phyloP scores from a whole-genome alignment of 2,888 invertebrate species.

The Elmis aenea region DNA sequence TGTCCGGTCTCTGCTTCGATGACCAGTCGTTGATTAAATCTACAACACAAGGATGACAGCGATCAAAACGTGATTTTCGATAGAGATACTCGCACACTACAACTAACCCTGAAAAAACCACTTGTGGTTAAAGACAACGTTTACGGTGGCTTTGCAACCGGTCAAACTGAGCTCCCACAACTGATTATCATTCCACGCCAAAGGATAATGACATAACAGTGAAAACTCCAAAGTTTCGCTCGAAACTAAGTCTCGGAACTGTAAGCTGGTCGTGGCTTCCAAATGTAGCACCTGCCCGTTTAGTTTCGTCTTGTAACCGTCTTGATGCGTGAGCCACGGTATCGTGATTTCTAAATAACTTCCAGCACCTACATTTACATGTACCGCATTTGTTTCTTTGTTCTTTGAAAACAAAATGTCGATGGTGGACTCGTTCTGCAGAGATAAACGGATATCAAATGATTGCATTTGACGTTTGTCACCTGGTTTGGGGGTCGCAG shows the following conservation, averaged over 20 bases:
- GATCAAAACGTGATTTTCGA: slow-evolving; percentile 3
- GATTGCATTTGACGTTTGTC: slow-evolving; percentile 84
- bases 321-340: slow-evolving; percentile 85
- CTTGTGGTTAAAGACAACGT: slow-evolving; percentile 91
- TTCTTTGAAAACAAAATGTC: slow-evolving; percentile 95
- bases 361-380: slow-evolving; percentile 91
- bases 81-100: slow-evolving; percentile 1
- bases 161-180: slow-evolving; percentile 89
- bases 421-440: slow-evolving; percentile 87
- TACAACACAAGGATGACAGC: slow-evolving; percentile 37
- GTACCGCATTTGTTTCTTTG: slow-evolving; percentile 93
- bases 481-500: slow-evolving; percentile 78
- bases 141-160: slow-evolving; percentile 90
- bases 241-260: slow-evolving; percentile 84
- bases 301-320: slow-evolving; percentile 86
- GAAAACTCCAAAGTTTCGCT: slow-evolving; percentile 94
- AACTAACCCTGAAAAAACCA: slow-evolving; percentile 78
- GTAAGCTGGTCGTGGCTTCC: slow-evolving; percentile 93
- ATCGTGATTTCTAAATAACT: slow-evolving; percentile 95
- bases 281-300: slow-evolving; percentile 90
- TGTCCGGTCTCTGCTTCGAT: slow-evolving; percentile 86
- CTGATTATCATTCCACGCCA: slow-evolving; percentile 94
- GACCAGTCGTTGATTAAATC: slow-evolving; percentile 97
- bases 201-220: slow-evolving; percentile 82
- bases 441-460: slow-evolving; percentile 87